A percentile compares a stretch with the other conserved stretches of the same genome.
phyloP scores from a whole-genome alignment of 2,888 invertebrate genomes.

The Phyllotreta striolata region DNA sequence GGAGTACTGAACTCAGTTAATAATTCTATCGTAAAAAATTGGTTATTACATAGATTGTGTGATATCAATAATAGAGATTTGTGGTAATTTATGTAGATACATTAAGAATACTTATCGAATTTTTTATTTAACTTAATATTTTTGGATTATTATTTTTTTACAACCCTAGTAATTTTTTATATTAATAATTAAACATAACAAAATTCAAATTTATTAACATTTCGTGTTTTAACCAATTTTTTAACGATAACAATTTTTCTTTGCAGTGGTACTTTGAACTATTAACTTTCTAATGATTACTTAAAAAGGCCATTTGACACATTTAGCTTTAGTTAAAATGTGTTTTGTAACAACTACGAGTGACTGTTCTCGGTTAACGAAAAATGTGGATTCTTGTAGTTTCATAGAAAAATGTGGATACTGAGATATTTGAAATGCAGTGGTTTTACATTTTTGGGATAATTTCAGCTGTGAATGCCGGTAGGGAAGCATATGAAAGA shows the following conservation, averaged over 20 bases:
- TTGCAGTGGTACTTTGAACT: neutral
- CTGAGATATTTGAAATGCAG: constrained; percentile 33
- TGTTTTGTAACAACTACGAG: neutral
- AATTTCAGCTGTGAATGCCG: constrained; percentile 31
- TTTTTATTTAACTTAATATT: too few relatives aligned
- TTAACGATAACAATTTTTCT: neutral
- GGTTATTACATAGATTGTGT: neutral
- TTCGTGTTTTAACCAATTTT: too few relatives aligned
- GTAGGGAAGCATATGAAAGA: constrained; percentile 34
- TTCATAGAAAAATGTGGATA: constrained; percentile 33
- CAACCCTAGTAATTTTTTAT: neutral
- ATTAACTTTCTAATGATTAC: constrained; percentile 23
- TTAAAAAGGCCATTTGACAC: constrained; percentile 1
- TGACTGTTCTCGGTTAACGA: constrained; percentile 1
- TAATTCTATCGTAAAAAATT: constrained; percentile 1
- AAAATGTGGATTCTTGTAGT: constrained; percentile 17
- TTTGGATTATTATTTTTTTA: too few relatives aligned
- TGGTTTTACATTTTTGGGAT: constrained; percentile 34
- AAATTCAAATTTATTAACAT: too few relatives aligned
- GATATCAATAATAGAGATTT: neutral
- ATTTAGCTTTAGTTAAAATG: constrained; percentile 11
- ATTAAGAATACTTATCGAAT: too few relatives aligned
- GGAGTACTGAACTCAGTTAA: neutral
- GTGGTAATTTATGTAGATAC: too few relatives aligned
- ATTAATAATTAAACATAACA: neutral